Base-by-base conservation (phyloP, 2,113 vertebrate species). In the Lethenteron reissneri region DNA sequence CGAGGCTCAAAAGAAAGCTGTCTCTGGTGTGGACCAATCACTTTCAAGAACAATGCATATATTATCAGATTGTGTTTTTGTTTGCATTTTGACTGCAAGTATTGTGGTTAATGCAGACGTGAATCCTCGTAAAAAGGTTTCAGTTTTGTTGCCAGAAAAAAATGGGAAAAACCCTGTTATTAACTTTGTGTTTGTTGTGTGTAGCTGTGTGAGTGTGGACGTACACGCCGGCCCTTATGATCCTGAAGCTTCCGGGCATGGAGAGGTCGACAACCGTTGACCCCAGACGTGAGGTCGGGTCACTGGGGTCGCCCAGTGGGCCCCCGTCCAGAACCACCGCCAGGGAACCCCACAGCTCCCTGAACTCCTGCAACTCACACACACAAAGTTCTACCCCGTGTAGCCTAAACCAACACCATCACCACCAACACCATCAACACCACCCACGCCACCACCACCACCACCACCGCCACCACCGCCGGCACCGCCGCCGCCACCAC, bases 211-310 rank as follows among this genome's bases (percentile, higher is more conserved):
- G 41, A 7, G 41, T 41, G 41, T 41, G 41, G 4, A 78, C 88
- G 85, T 78, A 97, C 94, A 91, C 95, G 75, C 94, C 94, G 19
- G 87, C 80, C 72, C 94, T 82, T 74, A 97, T 88, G 75, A 97
- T 76, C 64, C 73, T 79, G 78, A 87, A 97, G 71, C 81, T 88
- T 58, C 86, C 86, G 0, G 82, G 74, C 1, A 85, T 82, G 2
- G 91, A 92, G 1, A 97, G 80, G 70, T 95, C 84, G 4, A 97
- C 79, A 72, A 97, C 94, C 2, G 94, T 97, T 1, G 94, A 97
- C 1, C 94, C 94, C 5, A 92, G 77, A 8, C 94, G 88, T 75
- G 79, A 85, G 73, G 83, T 79, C 1, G 84, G 79, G 75, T 81
- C 91, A 75, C 83, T 78, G 12, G 72, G 25, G 19, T 86, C 85